These are phyloP conservation scores for Bombus terrestris DNA, from an alignment of 1,140 invertebrate species.

Conservation along the genomic window DNA sequence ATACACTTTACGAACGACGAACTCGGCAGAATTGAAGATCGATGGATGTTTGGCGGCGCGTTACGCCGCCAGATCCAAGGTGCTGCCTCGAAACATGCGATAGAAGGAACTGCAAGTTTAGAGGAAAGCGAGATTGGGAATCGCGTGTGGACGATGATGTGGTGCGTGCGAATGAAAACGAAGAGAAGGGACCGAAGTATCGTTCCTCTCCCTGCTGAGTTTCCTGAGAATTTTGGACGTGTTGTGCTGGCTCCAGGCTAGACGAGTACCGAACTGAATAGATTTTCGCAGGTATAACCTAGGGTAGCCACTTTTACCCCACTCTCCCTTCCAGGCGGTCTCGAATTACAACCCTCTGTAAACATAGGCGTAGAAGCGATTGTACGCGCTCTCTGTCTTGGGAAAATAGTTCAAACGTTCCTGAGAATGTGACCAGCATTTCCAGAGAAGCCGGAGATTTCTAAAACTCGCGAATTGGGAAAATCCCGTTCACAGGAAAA, in stretches of 20 bases:
- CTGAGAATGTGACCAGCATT: too few relatives aligned
- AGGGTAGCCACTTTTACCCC: conserved; percentile 73
- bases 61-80: neutral
- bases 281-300: conserved; percentile 79
- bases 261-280: conserved; percentile 73
- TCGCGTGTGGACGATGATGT: neutral
- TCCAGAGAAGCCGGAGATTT: too few relatives aligned
- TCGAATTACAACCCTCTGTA: conserved; percentile 76
- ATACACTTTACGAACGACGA: neutral
- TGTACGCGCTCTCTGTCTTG: neutral
- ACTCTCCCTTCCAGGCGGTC: conserved; percentile 67
- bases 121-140: neutral
- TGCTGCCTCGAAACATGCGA: neutral
- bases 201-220: neutral
- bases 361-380: conserved; percentile 72
- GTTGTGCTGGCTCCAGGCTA: conserved; percentile 28
- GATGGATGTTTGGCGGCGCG: neutral
- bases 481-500: too few relatives aligned
- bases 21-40: neutral
- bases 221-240: conserved; percentile 2
- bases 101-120: neutral
- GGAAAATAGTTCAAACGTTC: neutral
- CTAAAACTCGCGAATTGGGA: too few relatives aligned
- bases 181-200: neutral
- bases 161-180: neutral